Evolutionary conservation across 2,113 vertebrate species (phyloP), one percentile per base, ranked within the genome.

Genomic region (Python bivittatus): DNA sequence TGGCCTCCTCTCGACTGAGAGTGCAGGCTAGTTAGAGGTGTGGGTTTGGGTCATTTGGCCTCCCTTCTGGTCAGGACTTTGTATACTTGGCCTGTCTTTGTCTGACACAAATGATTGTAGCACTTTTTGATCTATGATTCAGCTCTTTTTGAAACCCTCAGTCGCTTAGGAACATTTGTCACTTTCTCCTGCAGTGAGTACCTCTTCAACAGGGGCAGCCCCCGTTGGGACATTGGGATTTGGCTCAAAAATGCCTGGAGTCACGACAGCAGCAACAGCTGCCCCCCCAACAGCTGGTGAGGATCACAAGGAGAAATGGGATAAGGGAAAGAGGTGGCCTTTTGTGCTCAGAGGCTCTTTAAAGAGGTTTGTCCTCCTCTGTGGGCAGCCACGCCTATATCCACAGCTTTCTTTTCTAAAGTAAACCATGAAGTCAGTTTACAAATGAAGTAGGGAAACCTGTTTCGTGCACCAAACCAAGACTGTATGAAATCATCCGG

Each of bases 191-290:
- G 0, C 93, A 96, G 96, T 97, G 88, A 94, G 96, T 88, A 68
- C 96, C 91, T 90, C 97, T 25, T 95, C 98, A 0, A 85, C 96
- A 0, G 95, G 95, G 1, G 91, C 96, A 5, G 1, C 95, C 0
- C 60, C 85, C 10, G 54, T 96, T 4, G 96, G 96, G 0, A 92
- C 94, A 0, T 87, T 96, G 83, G 95, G 96, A 20, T 98, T 98
- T 95, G 97, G 93, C 72, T 54, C 97, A 4, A 98, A 98, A 92
- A n/a, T 89, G 48, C 94, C 97, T 27, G 97, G 93, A 56, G 88
- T 94, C 8, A 79, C 94, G 0, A n/a, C 88, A 0, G n/a, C 85
- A 0, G 54, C 95, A 3, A 88, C 95, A 0, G 12, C 94, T 20
- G 93, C 95, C 25, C 96, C 87, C 90, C 93, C 95, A 13, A 56